Evolutionary conservation across 2,797 vertebrate species (phyloP), one percentile per base, ranked within the genome.

Genomic region (Rallus crepitans): DNA sequence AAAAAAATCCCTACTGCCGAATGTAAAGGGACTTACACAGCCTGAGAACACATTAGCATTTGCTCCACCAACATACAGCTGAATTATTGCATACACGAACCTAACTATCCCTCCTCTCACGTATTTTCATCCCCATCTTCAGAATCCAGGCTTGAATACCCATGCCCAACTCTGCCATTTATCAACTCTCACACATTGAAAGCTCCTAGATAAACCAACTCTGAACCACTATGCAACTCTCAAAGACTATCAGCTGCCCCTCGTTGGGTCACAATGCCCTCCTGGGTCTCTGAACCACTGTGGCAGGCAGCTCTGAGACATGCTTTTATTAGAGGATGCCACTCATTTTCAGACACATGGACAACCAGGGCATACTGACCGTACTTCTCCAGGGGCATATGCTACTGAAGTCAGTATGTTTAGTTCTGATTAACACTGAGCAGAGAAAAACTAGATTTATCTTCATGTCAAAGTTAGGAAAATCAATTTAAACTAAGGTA

Each of bases 401-500:
- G 35, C 56, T 81, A 60, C 42, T 50, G 6, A 55, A 60, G 50
- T 48, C 56, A 78, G 37, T 53, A 39, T 25, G 30, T 40, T 72
- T 73, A 15, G 13, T 18, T 87, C 59, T 66, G 47, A 70, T 61
- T 70, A 71, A 28, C 1, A 7, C 1, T 64, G 33, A 73, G 60
- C 5, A 4, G 40, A 57, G 23, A 71, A 91, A 73, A 75, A 71
- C 5, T 1, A 55, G 15, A 11, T 37, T 76, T 35, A 63, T 76
- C 40, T 47, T 66, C 53, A 56, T 2, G 7, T 45, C 35, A 77
- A 12, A 84, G 17, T 39, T 40, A 89, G 7, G 19, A 82, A 93
- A 89, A 87, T 2, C 30, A 40, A 35, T 69, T 90, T 77, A 37
- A 94, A 94, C 18, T 33, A 89, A 94, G 28, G 11, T 31, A 64